These are phyloP conservation scores for Otus scops DNA, from an alignment of 2,797 vertebrate species.

Conservation along the genomic window DNA sequence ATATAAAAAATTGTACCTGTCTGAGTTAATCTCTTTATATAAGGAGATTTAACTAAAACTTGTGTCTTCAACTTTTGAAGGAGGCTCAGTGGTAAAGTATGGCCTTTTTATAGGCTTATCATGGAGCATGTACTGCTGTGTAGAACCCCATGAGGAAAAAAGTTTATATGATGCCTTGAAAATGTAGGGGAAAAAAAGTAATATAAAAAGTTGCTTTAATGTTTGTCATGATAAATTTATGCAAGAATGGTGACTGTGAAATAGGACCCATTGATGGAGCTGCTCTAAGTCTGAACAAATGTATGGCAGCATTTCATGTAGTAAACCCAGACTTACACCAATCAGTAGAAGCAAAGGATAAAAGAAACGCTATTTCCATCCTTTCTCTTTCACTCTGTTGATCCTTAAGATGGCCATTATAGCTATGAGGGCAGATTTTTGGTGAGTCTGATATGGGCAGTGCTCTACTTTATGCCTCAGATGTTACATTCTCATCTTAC, in stretches of 20 bases:
- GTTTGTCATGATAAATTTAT: background rate
- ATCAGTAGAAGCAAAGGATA: background rate
- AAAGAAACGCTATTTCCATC: background rate
- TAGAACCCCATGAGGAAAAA: background rate
- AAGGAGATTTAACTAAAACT: background rate
- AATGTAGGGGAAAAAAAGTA: background rate
- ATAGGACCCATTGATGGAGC: background rate
- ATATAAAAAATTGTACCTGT: background rate
- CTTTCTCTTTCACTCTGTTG: background rate
- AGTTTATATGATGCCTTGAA: background rate
- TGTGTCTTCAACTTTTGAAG: background rate
- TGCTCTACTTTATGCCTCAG: background rate
- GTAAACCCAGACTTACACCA: background rate
- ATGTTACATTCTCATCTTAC: background rate
- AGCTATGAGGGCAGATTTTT: background rate
- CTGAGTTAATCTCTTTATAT: background rate
- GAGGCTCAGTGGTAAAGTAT: background rate
- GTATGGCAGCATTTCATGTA: background rate
- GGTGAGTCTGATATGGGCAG: background rate
- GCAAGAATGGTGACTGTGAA: background rate
- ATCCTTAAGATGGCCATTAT: background rate
- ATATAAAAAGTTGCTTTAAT: background rate
- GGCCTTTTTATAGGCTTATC: background rate
- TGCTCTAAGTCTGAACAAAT: background rate
- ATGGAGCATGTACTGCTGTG: fast-evolving